Conservation (phyloP, 2,888 invertebrate genomes). For the Drosophila putrida region DNA sequence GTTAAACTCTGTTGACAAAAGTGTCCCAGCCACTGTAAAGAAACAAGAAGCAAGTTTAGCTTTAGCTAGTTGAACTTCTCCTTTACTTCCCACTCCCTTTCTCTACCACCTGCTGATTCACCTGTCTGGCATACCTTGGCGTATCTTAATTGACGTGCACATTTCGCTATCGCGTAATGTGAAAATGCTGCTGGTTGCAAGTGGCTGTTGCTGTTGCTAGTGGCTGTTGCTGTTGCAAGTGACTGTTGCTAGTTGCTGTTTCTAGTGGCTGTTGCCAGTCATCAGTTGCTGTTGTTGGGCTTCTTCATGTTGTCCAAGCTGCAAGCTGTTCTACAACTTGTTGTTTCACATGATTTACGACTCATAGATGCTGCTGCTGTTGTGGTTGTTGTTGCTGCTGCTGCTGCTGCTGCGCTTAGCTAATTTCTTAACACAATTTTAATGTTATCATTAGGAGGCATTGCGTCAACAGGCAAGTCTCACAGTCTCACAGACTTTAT, state of each 20-base stretch:
- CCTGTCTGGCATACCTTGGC: constrained; percentile 78
- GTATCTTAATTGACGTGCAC: constrained; percentile 82
- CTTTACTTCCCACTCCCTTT: not conserved
- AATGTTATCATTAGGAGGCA: constrained; percentile 77
- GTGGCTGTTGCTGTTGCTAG: constrained; percentile 20
- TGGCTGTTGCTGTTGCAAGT: constrained; percentile 24
- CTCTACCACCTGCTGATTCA: constrained; percentile 63
- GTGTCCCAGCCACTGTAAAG: constrained; percentile 62
- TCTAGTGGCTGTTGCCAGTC: constrained; percentile 20
- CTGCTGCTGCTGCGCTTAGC: constrained; percentile 50
- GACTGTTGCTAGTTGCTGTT: constrained; percentile 11
- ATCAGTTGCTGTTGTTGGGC: constrained; percentile 10
- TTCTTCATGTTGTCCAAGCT: constrained; percentile 24
- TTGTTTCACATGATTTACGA: constrained; percentile 72
- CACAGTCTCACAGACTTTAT: constrained; percentile 41
- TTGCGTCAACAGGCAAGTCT: constrained; percentile 60
- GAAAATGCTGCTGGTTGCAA: constrained; percentile 68
- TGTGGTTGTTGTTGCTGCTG: constrained; percentile 8
- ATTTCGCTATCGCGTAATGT: constrained; percentile 81
- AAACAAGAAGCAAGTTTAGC: constrained; percentile 24
- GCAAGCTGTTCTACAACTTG: constrained; percentile 51
- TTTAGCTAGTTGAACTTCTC: not conserved
- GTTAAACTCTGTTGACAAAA: constrained; percentile 80
- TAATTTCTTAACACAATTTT: constrained; percentile 81
- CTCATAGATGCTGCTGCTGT: constrained; percentile 46